Evolutionary conservation across 2,888 invertebrate species (phyloP).

Genomic region (Drosophila ustulata): DNA sequence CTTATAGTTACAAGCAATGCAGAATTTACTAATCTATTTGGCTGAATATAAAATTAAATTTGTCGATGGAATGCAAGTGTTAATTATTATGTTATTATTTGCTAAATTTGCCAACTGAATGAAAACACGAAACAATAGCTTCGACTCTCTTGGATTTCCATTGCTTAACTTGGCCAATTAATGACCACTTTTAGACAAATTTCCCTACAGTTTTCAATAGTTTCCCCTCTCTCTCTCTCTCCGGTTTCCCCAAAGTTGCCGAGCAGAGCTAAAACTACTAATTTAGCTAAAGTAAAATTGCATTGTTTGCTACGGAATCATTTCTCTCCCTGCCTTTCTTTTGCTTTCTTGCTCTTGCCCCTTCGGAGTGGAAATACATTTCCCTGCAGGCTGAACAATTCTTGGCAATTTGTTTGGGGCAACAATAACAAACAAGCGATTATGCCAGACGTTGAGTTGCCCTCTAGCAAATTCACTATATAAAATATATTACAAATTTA

Average conservation of each 20-base stretch:
- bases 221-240: neutral
- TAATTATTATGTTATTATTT: neutral
- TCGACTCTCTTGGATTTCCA: neutral
- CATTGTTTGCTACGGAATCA: conserved; percentile 60
- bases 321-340: neutral
- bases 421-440: conserved; percentile 7
- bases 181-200: conserved; percentile 58
- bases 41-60: neutral
- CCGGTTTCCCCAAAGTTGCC: neutral
- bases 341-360: neutral
- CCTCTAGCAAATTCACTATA: neutral
- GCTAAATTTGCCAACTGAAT: neutral
- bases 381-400: conserved; percentile 65
- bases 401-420: conserved; percentile 54
- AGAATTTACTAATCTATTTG: no score
- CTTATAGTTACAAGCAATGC: no score
- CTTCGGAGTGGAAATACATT: conserved; percentile 42
- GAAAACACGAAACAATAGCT: conserved; percentile 2
- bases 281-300: conserved; percentile 64
- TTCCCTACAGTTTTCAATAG: conserved; percentile 42
- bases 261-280: conserved; percentile 48
- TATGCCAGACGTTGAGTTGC: neutral
- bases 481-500: no score
- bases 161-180: conserved; percentile 59
- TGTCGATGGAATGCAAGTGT: neutral